phyloP scores from a whole-genome alignment of 2,113 vertebrate species.

The Heloderma charlesbogerti region DNA sequence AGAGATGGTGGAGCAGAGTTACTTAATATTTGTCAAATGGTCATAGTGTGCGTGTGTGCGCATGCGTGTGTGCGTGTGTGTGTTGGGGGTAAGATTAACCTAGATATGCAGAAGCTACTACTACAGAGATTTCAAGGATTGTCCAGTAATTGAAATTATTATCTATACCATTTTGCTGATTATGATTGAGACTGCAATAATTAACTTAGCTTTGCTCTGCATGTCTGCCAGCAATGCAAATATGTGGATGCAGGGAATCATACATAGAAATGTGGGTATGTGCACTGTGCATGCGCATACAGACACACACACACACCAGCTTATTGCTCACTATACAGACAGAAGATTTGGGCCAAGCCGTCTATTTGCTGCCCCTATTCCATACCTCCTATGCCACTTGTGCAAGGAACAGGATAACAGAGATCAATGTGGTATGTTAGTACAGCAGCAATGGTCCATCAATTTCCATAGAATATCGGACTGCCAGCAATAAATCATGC shows the following conservation, averaged over 20 bases:
- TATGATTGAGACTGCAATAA: not conserved
- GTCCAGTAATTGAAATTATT: slow-evolving; percentile 38
- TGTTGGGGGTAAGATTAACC: not conserved
- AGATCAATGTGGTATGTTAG: not conserved
- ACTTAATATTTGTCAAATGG: not conserved
- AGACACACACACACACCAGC: not conserved
- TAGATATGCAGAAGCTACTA: not conserved
- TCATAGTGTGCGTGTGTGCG: too few relatives aligned
- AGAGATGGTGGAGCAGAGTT: not conserved
- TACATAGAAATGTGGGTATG: not conserved
- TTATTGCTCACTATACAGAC: not conserved
- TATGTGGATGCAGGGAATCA: not conserved
- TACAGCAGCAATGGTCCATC: not conserved
- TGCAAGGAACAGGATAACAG: not conserved
- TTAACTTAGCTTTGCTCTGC: not conserved
- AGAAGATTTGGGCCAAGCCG: not conserved
- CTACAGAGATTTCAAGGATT: slow-evolving; percentile 4
- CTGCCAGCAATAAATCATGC: not conserved
- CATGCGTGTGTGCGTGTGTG: not conserved
- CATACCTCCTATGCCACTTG: not conserved
- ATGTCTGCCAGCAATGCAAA: not conserved
- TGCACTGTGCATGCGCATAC: too few relatives aligned
- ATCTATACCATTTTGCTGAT: not conserved
- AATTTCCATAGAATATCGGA: not conserved
- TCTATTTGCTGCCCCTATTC: not conserved